These are phyloP conservation scores for Drosophila siamana DNA, from an alignment of 2,888 invertebrate species.

Conservation along the genomic window DNA sequence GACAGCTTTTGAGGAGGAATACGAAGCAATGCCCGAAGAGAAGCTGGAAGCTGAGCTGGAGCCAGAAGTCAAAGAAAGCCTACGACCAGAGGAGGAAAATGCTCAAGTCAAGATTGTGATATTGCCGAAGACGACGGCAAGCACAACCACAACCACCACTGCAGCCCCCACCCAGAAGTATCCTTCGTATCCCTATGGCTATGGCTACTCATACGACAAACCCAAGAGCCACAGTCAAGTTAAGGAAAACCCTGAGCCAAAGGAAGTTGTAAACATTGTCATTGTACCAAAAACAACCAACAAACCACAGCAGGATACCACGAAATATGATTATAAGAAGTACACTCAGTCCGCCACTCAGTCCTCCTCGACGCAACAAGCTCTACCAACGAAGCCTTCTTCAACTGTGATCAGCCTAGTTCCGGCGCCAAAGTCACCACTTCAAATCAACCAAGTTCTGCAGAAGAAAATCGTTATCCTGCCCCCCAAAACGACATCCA, in stretches of 20 bases:
- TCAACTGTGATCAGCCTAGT: too few species aligned
- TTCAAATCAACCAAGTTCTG: not conserved
- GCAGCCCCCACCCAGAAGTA: constrained; percentile 15
- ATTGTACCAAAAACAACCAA: constrained; percentile 10
- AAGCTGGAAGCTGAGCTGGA: not conserved
- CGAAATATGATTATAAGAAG: not conserved
- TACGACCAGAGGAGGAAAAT: not conserved
- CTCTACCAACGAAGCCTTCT: constrained; percentile 9
- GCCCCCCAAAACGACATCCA: constrained; percentile 3
- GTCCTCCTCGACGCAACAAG: not conserved
- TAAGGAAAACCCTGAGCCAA: not conserved
- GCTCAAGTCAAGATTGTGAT: not conserved
- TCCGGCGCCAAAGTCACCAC: not conserved
- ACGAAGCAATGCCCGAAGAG: constrained; percentile 32
- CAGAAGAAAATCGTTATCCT: not conserved
- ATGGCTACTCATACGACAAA: not conserved
- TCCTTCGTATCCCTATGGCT: constrained; percentile 14
- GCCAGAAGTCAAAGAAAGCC: not conserved
- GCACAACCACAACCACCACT: constrained; percentile 8
- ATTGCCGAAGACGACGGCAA: not conserved
- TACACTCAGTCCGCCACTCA: not conserved
- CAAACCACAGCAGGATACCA: not conserved
- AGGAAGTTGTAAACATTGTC: constrained; percentile 28
- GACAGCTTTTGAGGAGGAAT: constrained; percentile 15
- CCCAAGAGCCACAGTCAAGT: constrained; percentile 2